Base-by-base conservation (phyloP, 2,797 vertebrate genomes). In the Dermochelys coriacea region DNA sequence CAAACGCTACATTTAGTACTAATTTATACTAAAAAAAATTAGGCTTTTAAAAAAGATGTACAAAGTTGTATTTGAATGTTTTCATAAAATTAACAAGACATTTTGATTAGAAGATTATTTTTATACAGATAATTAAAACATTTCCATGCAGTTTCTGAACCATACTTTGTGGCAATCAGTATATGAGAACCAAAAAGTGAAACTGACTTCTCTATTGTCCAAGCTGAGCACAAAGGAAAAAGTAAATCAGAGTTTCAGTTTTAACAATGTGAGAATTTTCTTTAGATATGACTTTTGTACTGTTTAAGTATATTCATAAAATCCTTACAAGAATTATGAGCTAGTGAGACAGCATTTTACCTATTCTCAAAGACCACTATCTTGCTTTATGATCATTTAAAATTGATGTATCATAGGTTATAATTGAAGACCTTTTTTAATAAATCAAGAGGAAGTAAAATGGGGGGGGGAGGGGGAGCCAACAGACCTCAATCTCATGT, bases 221-320 rank as follows among this genome's bases (percentile, higher is more conserved):
- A 71, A 93, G 94, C 37, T 41, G 91, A 91, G 79, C 14, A 41
- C 52, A 86, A 82, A 86, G 16, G 16, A 82, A 91, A 92, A 92
- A 89, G 1, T 2, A 86, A 96, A 94, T 8, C 52, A 80, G n/a
- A 25, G 31, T 92, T 86, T 91, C 55, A 27, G 79, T 8, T 87
- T 83, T 83, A 90, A 54, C 29, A 86, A 93, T 27, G 45, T 55
- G 85, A 90, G 75, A 94, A n/a, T 87, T 91, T 96, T 96, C 82
- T 95, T 85, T 92, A 94, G 55, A 94, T 19, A 96, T 37, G 59
- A 71, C 4, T 31, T 95, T 92, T 97, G 96, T 97, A 97, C 96
- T 97, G 78, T 94, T 95, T 75, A 90, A 34, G 5, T 89, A 82
- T 86, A 96, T 82, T 45, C 87, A 92, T 68, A 93, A 93, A 96